Percentiles rank a stretch among this genome's conserved stretches.
These are phyloP conservation scores for Chondrosia reniformis DNA, from an alignment of 37 sponge, comb jelly and placozoan genomes.

Conservation along the genomic window DNA sequence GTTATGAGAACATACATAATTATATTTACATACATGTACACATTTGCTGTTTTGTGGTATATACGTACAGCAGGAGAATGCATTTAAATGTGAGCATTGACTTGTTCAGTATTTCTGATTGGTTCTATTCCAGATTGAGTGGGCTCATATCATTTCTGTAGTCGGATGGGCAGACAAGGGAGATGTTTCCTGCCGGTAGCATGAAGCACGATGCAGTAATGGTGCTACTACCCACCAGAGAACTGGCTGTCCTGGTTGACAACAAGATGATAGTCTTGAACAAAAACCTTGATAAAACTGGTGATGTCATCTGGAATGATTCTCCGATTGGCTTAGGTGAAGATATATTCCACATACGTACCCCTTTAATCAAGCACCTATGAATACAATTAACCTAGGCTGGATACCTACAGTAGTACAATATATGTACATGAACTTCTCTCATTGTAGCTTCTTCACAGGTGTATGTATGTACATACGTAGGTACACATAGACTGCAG, in stretches of 20 bases:
- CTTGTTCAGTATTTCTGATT: neutral
- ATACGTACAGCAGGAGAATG: neutral
- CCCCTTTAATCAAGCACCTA: too few species aligned
- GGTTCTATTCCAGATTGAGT: too few species aligned
- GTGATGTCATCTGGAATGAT: neutral
- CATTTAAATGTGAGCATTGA: neutral
- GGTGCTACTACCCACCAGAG: slow-evolving; percentile 9
- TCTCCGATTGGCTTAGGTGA: neutral
- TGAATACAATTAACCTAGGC: too few species aligned
- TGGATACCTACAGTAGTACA: too few species aligned
- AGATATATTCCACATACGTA: too few species aligned
- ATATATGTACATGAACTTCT: too few species aligned
- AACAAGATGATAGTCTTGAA: slow-evolving; percentile 3
- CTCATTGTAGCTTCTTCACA: too few species aligned
- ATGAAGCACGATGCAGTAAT: slow-evolving; percentile 18
- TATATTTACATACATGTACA: neutral
- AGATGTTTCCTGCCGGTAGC: slow-evolving; percentile 5
- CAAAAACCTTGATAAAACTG: slow-evolving; percentile 3
- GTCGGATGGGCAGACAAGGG: neutral
- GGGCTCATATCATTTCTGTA: too few species aligned
- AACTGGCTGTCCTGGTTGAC: slow-evolving; percentile 20
- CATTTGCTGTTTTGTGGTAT: neutral
- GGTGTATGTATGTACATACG: too few species aligned
- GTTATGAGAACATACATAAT: neutral
- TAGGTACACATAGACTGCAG: too few species aligned